phyloP scores from a whole-genome alignment of 2,888 invertebrate genomes.

The Aspidiotus rigidus region DNA sequence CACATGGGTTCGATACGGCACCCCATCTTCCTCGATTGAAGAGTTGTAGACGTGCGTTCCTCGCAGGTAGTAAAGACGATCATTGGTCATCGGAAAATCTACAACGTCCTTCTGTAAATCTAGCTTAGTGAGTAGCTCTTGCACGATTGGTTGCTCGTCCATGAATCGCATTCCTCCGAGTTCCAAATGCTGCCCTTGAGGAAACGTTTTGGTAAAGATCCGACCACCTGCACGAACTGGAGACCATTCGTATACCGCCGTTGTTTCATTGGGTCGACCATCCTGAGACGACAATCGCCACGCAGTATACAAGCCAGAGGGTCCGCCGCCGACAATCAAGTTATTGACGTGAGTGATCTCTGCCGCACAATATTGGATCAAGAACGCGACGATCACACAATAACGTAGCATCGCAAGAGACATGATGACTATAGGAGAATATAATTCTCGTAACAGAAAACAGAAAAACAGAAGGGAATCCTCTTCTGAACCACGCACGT shows the following conservation, averaged over 20 bases:
- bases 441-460: no score
- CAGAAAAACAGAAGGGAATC: no score
- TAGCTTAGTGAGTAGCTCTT: background rate
- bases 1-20: background rate
- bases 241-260: background rate
- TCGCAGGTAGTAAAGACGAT: background rate
- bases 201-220: background rate
- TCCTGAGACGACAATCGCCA: background rate
- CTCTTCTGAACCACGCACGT: no score
- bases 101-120: background rate
- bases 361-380: background rate
- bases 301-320: background rate
- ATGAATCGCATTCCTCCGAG: background rate
- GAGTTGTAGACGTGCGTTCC: background rate
- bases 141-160: background rate
- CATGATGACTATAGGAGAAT: no score
- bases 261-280: background rate
- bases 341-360: background rate
- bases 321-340: slow-evolving; percentile 1
- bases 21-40: background rate
- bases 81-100: background rate
- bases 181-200: background rate
- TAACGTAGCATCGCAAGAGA: no score
- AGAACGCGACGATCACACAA: background rate
- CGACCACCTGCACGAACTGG: background rate